Percentiles rank a stretch among this genome's conserved stretches.
These are phyloP conservation scores for Intellagama lesueurii DNA, from an alignment of 2,797 vertebrate species.

Conservation along the genomic window DNA sequence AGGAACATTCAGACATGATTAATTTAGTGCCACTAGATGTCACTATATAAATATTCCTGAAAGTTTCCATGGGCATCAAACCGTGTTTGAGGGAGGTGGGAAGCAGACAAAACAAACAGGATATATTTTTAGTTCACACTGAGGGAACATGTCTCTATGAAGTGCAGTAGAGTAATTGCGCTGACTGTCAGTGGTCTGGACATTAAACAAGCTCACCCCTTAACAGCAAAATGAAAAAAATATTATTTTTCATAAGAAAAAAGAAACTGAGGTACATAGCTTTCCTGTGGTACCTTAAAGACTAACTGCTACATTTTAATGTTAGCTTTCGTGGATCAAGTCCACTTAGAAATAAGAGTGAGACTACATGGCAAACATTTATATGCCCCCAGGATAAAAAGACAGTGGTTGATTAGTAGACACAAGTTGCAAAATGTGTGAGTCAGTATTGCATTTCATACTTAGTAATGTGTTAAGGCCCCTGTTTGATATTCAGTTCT, in stretches of 20 bases:
- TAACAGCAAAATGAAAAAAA: constrained; percentile 27
- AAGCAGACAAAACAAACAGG: constrained; percentile 19
- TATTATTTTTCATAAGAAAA: constrained; percentile 29
- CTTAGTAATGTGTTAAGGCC: too few species aligned
- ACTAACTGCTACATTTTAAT: too few species aligned
- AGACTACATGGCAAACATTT: too few species aligned
- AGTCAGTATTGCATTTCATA: too few species aligned
- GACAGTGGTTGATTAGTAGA: too few species aligned
- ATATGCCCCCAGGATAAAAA: too few species aligned
- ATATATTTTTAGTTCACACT: not conserved
- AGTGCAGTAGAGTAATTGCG: not conserved
- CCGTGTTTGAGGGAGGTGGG: not conserved
- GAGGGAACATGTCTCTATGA: not conserved
- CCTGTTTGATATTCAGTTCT: too few species aligned
- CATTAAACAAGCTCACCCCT: constrained; percentile 1
- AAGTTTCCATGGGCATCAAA: constrained; percentile 39
- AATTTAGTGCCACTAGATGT: constrained; percentile 65
- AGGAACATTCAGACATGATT: constrained; percentile 24
- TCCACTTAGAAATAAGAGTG: too few species aligned
- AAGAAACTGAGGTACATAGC: constrained; percentile 16
- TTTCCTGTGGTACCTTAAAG: not conserved
- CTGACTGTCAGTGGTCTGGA: not conserved
- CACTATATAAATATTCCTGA: constrained; percentile 61
- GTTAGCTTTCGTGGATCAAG: too few species aligned
- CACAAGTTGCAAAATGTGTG: too few species aligned